Evolutionary conservation across 2,113 vertebrate species (phyloP).

Genomic region (Peucedramus taeniatus): DNA sequence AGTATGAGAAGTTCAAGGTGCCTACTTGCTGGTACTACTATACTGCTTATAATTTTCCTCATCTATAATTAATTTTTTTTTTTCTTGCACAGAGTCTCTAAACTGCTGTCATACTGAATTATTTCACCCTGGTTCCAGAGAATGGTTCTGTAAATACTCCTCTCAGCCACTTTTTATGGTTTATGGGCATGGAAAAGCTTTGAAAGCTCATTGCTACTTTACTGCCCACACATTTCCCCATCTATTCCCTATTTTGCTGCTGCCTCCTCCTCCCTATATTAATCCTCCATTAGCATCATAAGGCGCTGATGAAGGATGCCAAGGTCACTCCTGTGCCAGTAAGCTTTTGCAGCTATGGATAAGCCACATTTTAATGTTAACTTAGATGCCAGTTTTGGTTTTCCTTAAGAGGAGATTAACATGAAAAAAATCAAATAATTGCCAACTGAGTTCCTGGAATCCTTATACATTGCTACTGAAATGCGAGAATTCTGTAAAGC

Average conservation of each 20-base stretch:
- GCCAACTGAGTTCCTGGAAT: background rate
- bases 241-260: background rate
- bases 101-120: conserved; percentile 6
- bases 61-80: background rate
- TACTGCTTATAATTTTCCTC: background rate
- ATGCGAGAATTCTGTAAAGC: background rate
- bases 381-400: background rate
- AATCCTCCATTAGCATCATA: background rate
- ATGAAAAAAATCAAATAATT: background rate
- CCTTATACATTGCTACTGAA: background rate
- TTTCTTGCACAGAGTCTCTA: background rate
- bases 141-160: conserved; percentile 13
- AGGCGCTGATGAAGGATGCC: background rate
- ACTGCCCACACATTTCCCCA: background rate
- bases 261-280: background rate
- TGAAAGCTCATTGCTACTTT: conserved; percentile 15
- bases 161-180: background rate
- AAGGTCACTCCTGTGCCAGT: conserved; percentile 22
- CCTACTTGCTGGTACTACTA: background rate
- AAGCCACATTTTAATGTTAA: background rate
- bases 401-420: background rate
- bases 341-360: background rate
- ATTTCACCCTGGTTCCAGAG: conserved; percentile 10
- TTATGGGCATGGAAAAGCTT: background rate
- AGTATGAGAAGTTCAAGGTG: background rate